These are phyloP conservation scores for Ophioninae sp. DNA, from an alignment of 2,888 invertebrate species.

Conservation along the genomic window DNA sequence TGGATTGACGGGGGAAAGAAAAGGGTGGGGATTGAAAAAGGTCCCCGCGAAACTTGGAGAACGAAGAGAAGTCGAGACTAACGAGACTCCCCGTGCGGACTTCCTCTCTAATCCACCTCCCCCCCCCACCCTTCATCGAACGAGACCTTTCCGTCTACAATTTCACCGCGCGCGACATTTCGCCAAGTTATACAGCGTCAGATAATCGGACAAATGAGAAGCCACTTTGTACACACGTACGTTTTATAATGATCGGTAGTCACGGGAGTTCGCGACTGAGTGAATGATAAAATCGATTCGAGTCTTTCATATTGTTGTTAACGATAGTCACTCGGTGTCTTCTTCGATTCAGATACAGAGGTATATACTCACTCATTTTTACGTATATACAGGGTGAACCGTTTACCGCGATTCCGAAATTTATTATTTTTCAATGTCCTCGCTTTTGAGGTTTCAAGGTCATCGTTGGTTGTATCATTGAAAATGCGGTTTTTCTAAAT, in stretches of 20 bases:
- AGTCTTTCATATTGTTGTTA: conserved; percentile 38
- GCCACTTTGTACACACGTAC: conserved; percentile 42
- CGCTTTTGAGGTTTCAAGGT: no score
- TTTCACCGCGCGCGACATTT: conserved; percentile 19
- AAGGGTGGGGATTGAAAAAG: background rate
- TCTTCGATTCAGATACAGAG: background rate
- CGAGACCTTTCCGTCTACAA: conserved; percentile 22
- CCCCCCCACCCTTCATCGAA: background rate
- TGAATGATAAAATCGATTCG: conserved; percentile 55
- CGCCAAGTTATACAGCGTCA: conserved; percentile 15
- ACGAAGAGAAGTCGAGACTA: conserved; percentile 3
- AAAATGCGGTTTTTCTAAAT: no score
- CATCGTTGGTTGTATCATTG: no score
- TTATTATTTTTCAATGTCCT: no score
- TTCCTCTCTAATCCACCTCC: conserved; percentile 5
- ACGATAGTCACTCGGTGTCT: conserved; percentile 27
- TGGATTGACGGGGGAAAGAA: background rate
- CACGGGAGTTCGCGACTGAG: conserved; percentile 28
- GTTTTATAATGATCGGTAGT: conserved; percentile 49
- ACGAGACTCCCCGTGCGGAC: conserved; percentile 23
- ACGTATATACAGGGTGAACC: background rate
- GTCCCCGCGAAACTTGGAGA: conserved; percentile 8
- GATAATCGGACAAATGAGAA: conserved; percentile 48
- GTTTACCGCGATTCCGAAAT: no score
- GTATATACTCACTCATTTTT: background rate